Base-by-base conservation (phyloP, 2,113 vertebrate species). In the Glareola pratincola region DNA sequence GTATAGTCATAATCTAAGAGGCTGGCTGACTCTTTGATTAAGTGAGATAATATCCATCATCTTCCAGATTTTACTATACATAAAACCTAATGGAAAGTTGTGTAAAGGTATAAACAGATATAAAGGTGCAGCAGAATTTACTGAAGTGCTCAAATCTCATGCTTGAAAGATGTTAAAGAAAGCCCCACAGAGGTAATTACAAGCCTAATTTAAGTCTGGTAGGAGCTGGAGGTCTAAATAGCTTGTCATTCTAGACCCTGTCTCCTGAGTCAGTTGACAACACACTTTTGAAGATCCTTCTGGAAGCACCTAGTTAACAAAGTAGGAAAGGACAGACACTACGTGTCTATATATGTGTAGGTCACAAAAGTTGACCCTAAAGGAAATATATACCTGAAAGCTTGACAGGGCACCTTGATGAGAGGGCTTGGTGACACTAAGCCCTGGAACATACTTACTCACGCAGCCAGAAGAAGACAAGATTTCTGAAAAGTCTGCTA, bases 301-400 rank as follows among this genome's bases (percentile, higher is more conserved):
- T 14, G 74, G 60, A 62, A 88, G 9, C 22, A 30, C 2, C 4
- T 62, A 27, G 12, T 57, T 60, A 51, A 77, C 1, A 54, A 9
- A 48, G 6, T 26, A 59, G 11, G 29, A 59, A 91, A 94, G 27
- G 30, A 53, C 30, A 85, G 56, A 45, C 22, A 30, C 20, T 43
- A 14, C 14, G 2, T 10, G 13, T n/a, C 20, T 39, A 12, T 37
- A 20, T 19, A 18, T 48, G 8, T 73, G 36, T 63, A 72, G 4
- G 3, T 37, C 17, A 32, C 13, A 74, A 79, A 91, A 41, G 4
- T 23, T 75, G 47, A 77, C 21, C 3, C 9, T 86, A 69, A 88
- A 45, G 43, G 8, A 51, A 9, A 11, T 16, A 4, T n/a, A 34
- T 32, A 84, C 12, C 12, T 0, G 0, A 79, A 23, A 66, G 3